These are phyloP conservation scores for Drosophila pegasa DNA, from an alignment of 2,888 invertebrate genomes.

Conservation along the genomic window DNA sequence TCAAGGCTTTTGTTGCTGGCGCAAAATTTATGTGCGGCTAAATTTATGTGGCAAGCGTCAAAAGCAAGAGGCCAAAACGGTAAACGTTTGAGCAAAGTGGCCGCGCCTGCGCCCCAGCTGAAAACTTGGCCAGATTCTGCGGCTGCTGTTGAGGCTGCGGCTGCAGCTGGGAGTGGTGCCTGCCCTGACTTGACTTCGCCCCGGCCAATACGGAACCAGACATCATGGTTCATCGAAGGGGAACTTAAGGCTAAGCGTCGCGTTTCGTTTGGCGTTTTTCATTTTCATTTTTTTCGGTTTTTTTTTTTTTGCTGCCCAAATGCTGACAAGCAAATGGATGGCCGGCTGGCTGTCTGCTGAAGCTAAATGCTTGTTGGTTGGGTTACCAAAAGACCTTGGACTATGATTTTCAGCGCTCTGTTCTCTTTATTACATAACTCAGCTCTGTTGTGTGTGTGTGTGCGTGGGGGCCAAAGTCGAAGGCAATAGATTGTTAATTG, in stretches of 20 bases:
- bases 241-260: conserved; percentile 56
- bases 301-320: conserved; percentile 48
- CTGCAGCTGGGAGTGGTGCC: conserved; percentile 65
- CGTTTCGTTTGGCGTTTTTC: conserved; percentile 48
- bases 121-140: conserved; percentile 31
- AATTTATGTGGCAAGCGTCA: conserved; percentile 73
- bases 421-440: conserved; percentile 74
- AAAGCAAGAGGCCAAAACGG: conserved; percentile 41
- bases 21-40: conserved; percentile 32
- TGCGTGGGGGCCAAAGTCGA: conserved; percentile 57
- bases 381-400: conserved; percentile 65
- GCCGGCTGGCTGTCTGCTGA: conserved; percentile 43
- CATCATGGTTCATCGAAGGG: conserved; percentile 29
- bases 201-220: conserved; percentile 27
- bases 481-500: conserved; percentile 72
- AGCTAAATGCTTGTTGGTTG: conserved; percentile 54
- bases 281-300: conserved; percentile 6
- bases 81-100: conserved; percentile 56
- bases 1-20: conserved; percentile 57
- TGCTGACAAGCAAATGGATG: conserved; percentile 75
- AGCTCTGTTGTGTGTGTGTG: conserved; percentile 15
- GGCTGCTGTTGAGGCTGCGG: conserved; percentile 45
- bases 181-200: conserved; percentile 32
- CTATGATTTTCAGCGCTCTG: conserved; percentile 57
- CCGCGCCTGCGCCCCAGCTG: conserved; percentile 68